Evolutionary conservation across 2,797 vertebrate genomes (phyloP), one percentile per base, ranked within the genome.

Genomic region (Bradypus variegatus): DNA sequence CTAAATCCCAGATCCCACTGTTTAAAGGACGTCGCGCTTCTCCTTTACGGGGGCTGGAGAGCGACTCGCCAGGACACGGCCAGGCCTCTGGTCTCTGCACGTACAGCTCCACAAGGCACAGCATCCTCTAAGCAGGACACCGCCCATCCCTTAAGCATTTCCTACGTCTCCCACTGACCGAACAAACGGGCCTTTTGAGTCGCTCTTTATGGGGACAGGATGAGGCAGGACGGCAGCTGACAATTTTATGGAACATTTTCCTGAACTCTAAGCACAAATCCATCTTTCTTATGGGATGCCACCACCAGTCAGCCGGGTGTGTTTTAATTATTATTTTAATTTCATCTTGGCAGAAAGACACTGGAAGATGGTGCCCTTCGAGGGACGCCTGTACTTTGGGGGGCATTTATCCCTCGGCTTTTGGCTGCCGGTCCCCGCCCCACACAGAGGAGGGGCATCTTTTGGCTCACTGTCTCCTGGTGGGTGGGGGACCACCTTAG

Each of bases 191-290:
- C 27, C 2, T 0, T 1, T 23, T 0, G 10, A 19, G 48, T n/a
- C 62, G 62, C 31, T 50, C 73, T 72, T 73, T 1, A 36, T 4
- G 0, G 6, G 14, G 25, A 21, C 15, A 41, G 89, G 73, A 36
- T 3, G 16, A 64, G 6, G 50, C 31, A 2, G 0, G 2, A 10
- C 25, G 0, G 50, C 8, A 33, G 75, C 79, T n/a, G 48, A 33
- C 4, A 23, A 33, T 62, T 50, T 81, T 69, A 84, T 27, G 86
- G 87, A 94, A 89, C 14, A 2, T 78, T 80, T 94, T 94, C 94
- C 88, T 90, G 94, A 96, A 96, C 95, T 93, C 91, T 88, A 72
- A 89, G 96, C 90, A 82, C 86, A 93, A 93, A 95, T 95, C 93
- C 80, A 36, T 93, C 88, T 94, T 96, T 89, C 82, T 6, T 82